phyloP scores from a whole-genome alignment of 2,888 invertebrate species.

The Ptychoptera contaminata region DNA sequence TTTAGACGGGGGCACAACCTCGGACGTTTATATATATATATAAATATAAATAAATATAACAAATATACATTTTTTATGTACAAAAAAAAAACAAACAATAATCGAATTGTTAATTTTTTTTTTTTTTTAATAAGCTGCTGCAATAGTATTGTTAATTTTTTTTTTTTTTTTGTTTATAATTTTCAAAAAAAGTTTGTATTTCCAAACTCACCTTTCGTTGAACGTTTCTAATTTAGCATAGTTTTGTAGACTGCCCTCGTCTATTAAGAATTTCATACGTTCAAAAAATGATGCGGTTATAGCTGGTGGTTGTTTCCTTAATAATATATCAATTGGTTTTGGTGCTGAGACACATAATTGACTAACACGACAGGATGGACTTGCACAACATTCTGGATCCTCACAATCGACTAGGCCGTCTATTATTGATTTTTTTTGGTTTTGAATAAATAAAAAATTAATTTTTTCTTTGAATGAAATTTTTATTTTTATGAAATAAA shows the following conservation, averaged over 20 bases:
- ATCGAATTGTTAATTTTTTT: background rate
- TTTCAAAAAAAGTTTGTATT: no score
- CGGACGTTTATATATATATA: background rate
- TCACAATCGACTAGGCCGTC: constrained; percentile 96
- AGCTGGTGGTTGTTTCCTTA: constrained; percentile 89
- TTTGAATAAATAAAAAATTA: no score
- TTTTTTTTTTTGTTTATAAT: no score
- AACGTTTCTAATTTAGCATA: constrained; percentile 92
- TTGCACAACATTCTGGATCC: constrained; percentile 94
- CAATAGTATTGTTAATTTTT: background rate
- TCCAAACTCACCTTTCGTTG: constrained; percentile 78
- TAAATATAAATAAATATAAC: background rate
- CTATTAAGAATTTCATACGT: constrained; percentile 94
- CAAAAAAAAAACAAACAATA: constrained; percentile 1
- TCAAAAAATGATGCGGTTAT: constrained; percentile 97
- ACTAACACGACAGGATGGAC: constrained; percentile 64
- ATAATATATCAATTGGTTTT: constrained; percentile 87
- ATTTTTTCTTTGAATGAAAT: no score
- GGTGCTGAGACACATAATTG: constrained; percentile 88
- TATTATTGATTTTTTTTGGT: no score
- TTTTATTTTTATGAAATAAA: background rate
- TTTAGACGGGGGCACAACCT: constrained; percentile 8
- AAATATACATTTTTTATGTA: background rate
- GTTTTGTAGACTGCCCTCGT: constrained; percentile 94
- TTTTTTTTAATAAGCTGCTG: background rate